Base-by-base conservation (phyloP, 2,797 vertebrate species). In the Varecia variegata region DNA sequence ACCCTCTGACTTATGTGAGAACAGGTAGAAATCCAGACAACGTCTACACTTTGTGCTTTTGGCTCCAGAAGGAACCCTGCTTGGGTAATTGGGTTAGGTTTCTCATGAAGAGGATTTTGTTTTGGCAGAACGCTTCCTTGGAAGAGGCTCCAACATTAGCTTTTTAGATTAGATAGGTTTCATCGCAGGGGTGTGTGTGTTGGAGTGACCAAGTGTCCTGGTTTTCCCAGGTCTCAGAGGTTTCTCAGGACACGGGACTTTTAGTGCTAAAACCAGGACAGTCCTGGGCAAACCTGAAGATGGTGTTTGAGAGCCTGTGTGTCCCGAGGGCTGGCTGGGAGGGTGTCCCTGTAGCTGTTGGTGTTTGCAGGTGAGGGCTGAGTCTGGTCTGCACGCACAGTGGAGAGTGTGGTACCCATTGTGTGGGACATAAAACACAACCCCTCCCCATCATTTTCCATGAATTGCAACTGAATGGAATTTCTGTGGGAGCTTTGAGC, bases 401-500 rank as follows among this genome's bases (percentile, higher is more conserved):
- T 7, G 32, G 50, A 14, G n/a, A 81, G 7, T 56, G 52, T 87
- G 43, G 21, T 30, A 32, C 14, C 27, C 58, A 83, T 32, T 12
- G 67, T 35, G 5, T 52, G 79, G 0, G 25, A 40, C 85, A 85
- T 45, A 85, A 95, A 94, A 82, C 76, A 60, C 50, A 62, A 25
- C 40, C 30, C 45, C 62, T 92, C 62, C 68, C 65, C 70, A 21
- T 87, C 68, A 52, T 92, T 97, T 62, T 9, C 89, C 90, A 47
- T 95, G 90, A 96, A 95, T 96, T 83, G 40, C 87, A 43, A 60
- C 90, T 88, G 82, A 94, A 56, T 90, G 25, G 50, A 52, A 82
- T 96, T 95, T 97, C 95, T 93, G 56, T 23, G 80, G 91, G 91
- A 90, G 81, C 92, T 89, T 95, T 67, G 89, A 92, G 89, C 54